Evolutionary conservation across 2,113 vertebrate species (phyloP).

Genomic region (Castor canadensis): DNA sequence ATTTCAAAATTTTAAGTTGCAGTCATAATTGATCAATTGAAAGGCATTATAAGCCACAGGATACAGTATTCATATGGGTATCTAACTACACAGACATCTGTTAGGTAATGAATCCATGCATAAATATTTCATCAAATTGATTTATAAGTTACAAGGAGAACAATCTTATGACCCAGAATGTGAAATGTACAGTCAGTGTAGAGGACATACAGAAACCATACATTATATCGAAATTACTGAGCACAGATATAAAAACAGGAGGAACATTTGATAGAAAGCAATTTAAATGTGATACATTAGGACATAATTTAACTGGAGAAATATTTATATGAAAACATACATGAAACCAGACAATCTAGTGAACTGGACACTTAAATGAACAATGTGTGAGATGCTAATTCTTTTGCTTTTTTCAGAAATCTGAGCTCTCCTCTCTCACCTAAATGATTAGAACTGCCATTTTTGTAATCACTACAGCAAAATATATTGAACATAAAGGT

Average conservation of each 20-base stretch:
- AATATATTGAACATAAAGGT: background rate
- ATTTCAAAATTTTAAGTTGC: background rate
- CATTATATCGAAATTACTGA: background rate
- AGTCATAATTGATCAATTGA: constrained; percentile 17
- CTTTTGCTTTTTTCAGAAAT: background rate
- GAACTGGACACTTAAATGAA: background rate
- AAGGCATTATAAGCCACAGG: constrained; percentile 10
- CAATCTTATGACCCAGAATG: background rate
- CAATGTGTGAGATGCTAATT: background rate
- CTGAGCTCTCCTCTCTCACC: background rate
- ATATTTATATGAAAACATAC: background rate
- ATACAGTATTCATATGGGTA: constrained; percentile 5
- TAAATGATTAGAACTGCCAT: background rate
- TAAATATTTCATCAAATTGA: constrained; percentile 42
- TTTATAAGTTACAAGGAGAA: background rate
- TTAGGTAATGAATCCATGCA: constrained; percentile 28
- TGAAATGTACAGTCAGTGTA: background rate
- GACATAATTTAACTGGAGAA: background rate
- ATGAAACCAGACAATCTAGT: background rate
- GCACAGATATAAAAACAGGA: background rate
- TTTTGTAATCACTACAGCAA: background rate
- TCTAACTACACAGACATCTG: constrained; percentile 51
- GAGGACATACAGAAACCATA: background rate
- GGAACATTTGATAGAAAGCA: background rate
- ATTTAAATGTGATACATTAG: background rate